These are phyloP conservation scores for Amiota minor DNA, from an alignment of 2,888 invertebrate species.

Conservation along the genomic window DNA sequence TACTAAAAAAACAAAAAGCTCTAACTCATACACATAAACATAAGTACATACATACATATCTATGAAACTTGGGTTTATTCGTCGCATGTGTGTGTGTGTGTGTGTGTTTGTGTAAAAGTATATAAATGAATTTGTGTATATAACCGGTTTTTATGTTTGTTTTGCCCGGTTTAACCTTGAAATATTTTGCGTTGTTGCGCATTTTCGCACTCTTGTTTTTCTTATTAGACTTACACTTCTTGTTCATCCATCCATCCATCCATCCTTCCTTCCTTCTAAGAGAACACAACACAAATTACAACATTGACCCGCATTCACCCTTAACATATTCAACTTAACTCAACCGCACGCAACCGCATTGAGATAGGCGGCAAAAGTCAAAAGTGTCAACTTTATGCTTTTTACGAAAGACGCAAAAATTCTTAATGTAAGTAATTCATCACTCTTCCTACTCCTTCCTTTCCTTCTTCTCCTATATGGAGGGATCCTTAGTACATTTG, in stretches of 20 bases:
- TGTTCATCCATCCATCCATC: constrained; percentile 39
- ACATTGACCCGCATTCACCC: constrained; percentile 16
- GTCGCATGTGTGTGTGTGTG: not conserved
- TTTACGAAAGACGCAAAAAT: too few species aligned
- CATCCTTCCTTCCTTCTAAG: not conserved
- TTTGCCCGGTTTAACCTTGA: constrained; percentile 72
- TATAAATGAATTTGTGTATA: constrained; percentile 41
- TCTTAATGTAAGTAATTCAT: too few species aligned
- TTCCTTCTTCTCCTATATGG: too few species aligned
- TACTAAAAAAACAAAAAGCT: constrained; percentile 2
- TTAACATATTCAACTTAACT: constrained; percentile 15
- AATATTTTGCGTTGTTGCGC: constrained; percentile 50
- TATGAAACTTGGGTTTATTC: not conserved
- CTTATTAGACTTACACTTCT: constrained; percentile 38
- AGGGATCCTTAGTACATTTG: too few species aligned
- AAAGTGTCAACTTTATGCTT: too few species aligned
- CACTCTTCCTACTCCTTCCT: too few species aligned
- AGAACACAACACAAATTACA: constrained; percentile 19
- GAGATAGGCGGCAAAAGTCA: too few species aligned
- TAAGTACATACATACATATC: constrained; percentile 22
- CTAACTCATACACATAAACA: not conserved
- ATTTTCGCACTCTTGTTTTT: constrained; percentile 41
- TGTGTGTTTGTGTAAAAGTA: not conserved
- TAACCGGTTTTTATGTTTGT: constrained; percentile 67
- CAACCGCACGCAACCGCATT: not conserved